Percentiles rank a stretch among this genome's conserved stretches.
phyloP scores from a whole-genome alignment of 2,113 vertebrate genomes.

The Grantiella picta region DNA sequence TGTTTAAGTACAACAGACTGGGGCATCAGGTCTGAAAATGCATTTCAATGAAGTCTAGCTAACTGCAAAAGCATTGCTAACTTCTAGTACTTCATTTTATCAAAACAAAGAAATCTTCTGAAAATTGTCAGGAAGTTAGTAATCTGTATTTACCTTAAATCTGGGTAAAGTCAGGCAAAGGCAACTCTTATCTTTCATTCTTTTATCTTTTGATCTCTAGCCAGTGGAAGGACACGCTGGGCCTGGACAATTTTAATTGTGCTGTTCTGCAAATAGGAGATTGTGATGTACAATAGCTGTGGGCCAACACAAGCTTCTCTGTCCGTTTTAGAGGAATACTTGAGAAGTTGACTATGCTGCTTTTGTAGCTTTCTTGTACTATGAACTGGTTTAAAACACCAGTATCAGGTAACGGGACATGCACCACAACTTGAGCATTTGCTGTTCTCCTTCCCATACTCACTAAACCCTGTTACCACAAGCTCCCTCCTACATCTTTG shows the following conservation, averaged over 20 bases:
- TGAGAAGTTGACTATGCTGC: background rate
- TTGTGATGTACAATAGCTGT: rapidly evolving
- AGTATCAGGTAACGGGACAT: background rate
- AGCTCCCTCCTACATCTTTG: background rate
- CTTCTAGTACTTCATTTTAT: background rate
- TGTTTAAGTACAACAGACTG: background rate
- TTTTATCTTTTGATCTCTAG: background rate
- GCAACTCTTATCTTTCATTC: background rate
- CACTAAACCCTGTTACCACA: rapidly evolving
- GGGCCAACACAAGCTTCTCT: background rate
- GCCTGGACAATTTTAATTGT: background rate
- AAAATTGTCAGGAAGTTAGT: background rate
- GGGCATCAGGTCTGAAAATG: background rate
- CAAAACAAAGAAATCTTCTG: background rate
- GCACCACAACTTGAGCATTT: background rate
- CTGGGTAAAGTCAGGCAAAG: background rate
- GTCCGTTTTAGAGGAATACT: background rate
- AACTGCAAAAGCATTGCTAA: background rate
- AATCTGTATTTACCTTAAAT: background rate
- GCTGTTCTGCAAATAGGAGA: background rate
- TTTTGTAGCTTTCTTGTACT: background rate
- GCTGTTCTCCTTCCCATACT: background rate
- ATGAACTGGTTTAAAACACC: background rate
- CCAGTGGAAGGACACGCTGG: background rate
- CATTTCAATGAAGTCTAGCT: background rate